Base-by-base conservation (phyloP, 2,113 vertebrate species). In the Apodemus sylvaticus region DNA sequence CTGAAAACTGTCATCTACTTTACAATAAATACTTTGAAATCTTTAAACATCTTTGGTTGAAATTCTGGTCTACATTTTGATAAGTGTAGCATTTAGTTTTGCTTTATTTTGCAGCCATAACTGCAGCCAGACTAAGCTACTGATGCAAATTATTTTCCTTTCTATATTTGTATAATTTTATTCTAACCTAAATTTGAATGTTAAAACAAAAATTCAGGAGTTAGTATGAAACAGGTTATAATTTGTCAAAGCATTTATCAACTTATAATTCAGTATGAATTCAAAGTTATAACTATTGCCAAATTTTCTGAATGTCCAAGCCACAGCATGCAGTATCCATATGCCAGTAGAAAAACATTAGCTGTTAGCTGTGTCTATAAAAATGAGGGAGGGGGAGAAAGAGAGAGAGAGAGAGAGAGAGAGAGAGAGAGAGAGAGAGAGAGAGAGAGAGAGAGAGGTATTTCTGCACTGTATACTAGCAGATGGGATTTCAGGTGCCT, bases 401-500 rank as follows among this genome's bases (percentile, higher is more conserved):
- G 58, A 14, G 19, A 45, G 31, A 20, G 77, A 42, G 55, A 82
- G 39, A 74, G 60, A 51, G 3, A 78, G 62, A 53, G 45, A 70
- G 51, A 70, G 64, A 53, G n/a, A 70, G 66, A 81, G 64, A 53
- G 20, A 76, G 7, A n/a, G 34, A 29, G 31, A 39, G 19, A 77
- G 55, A 26, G 73, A 39, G 31, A 55, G 16, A 55, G 31, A 91
- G 34, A 31, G 48, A n/a, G 26, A 26, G 31, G 68, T 7, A n/a
- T n/a, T 86, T 51, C 10, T 58, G 74, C 19, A 68, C 6, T 78
- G 3, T n/a, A 78, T 24, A 66, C 53, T 77, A 53, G 95, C 96
- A 97, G 93, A 94, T 97, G 96, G 96, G 97, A 91, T 81, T 97
- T 97, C 98, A 98, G 97, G 96, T 97, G 96, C 79, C 95, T 91